Evolutionary conservation across 92 coral and sea anemone species (phyloP), one percentile per base, ranked within the genome.

Genomic region (Parazoanthus atlanticus): DNA sequence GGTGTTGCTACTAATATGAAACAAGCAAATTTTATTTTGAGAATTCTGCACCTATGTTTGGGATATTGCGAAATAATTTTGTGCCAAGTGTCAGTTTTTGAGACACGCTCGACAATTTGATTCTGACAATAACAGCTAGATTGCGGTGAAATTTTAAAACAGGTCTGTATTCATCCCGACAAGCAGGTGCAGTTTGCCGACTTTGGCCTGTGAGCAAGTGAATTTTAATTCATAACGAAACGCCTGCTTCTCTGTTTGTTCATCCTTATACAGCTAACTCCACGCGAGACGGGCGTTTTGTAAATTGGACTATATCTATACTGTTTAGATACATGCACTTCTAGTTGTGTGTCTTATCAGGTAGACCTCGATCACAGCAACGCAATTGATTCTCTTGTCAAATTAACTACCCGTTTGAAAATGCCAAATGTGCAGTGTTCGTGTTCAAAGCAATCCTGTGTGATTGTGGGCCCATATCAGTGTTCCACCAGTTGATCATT

Each of bases 401-500:
- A 30, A 21, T 47, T 28, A 84, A 84, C 58, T 52, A 84, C 87
- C 87, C 41, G 66, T 69, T 84, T 11, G 30, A 38, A 43, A 71
- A 70, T 79, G 40, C 58, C 86, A 38, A 36, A 66, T 19, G 34
- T 67, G 61, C 64, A 26, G 33, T 26, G 82, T 47, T 47, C 21
- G 61, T 78, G 28, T 41, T 66, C 33, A 47, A 78, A 78, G 65
- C 73, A 67, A 75, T 69, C 7, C 61, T 26, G n/a, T 40, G 77
- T 66, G 86, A 83, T 40, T 15, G 69, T 47, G 25, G 33, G 3
- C 61, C 76, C 28, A 16, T 26, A 46, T 69, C 76, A 40, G 74
- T 82, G 31, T 67, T 67, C 87, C 69, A 70, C 87, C 77, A 40
- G 87, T 81, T 54, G 29, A 58, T 33, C 43, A 23, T 33, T 33